Base-by-base conservation (phyloP, 1,140 invertebrate species). In the Apis florea region DNA sequence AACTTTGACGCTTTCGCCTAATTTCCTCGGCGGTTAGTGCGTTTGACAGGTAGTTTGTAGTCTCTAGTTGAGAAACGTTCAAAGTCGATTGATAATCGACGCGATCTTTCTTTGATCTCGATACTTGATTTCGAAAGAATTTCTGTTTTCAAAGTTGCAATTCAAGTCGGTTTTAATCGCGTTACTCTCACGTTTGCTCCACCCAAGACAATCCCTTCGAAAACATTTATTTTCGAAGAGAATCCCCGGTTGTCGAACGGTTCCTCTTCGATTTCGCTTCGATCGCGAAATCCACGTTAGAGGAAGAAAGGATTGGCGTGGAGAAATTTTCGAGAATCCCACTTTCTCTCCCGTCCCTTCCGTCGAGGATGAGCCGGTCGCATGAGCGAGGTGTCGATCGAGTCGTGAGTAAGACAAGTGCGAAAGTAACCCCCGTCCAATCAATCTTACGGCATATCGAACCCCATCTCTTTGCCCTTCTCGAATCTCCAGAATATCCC, bases 361-460 rank as follows among this genome's bases (percentile, higher is more conserved):
- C 40, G 19, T 12, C n/a, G 13, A 21, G 31, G 71, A 67, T 66
- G 78, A 61, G n/a, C n/a, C n/a, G n/a, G n/a, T 78, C 73, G 74
- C 77, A 76, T 85, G 85, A 88, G 51, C 85, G 80, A 79, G 85
- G 83, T 70, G 85, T 88, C 86, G 87, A 87, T 88, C 77, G 83
- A 69, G n/a, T n/a, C 73, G 69, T 69, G 80, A 88, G 83, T 87
- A 88, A 88, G 86, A 88, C 83, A 88, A 85, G 87, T 87, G 80
- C 87, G 86, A 88, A 87, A 88, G 83, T 87, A 88, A 87, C 80
- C 74, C 83, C 66, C 51, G 53, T 67, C 83, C 83, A 81, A 88
- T 88, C 87, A 87, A 88, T 88, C 87, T 88, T 88, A 67, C 56
- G 61, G 66, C 71, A 54, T 88, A 87, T 85, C 85, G 70, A 78